Evolutionary conservation across 1,140 invertebrate species (phyloP).

Genomic region (Panonychus citri): DNA sequence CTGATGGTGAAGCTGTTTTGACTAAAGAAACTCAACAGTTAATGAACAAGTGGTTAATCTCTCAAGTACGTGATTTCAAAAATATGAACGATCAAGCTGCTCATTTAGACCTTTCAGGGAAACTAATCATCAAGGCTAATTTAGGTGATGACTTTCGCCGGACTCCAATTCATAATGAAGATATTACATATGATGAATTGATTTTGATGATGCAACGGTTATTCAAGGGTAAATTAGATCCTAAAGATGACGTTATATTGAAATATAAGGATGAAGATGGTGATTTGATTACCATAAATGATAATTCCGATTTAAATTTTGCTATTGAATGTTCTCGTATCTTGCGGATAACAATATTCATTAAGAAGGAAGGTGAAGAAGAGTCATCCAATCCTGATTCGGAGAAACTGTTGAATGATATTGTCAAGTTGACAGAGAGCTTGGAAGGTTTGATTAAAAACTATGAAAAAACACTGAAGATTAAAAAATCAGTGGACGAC

Average conservation of each 20-base stretch:
- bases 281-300: slow-evolving; percentile 47
- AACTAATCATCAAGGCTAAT: slow-evolving; percentile 33
- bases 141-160: slow-evolving; percentile 43
- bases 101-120: too few species aligned
- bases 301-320: slow-evolving; percentile 44
- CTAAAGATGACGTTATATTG: slow-evolving; percentile 41
- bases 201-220: slow-evolving; percentile 53
- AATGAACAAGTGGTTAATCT: too few species aligned
- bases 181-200: slow-evolving; percentile 49
- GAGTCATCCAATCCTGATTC: background rate
- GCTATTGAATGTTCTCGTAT: slow-evolving; percentile 45
- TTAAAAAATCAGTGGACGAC: slow-evolving; percentile 4
- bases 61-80: too few species aligned
- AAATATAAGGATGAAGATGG: slow-evolving; percentile 57
- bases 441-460: too few species aligned
- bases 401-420: background rate
- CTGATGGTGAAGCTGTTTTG: too few species aligned
- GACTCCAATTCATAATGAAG: slow-evolving; percentile 50
- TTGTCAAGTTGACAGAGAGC: too few species aligned
- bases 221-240: slow-evolving; percentile 36
- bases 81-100: too few species aligned
- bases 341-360: slow-evolving; percentile 37
- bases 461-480: too few species aligned
- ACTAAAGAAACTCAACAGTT: too few species aligned
- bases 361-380: slow-evolving; percentile 18